A percentile compares a stretch with the other conserved stretches of the same genome.
Evolutionary conservation across 2,113 vertebrate genomes (phyloP).

Genomic region (Oxyura jamaicensis): DNA sequence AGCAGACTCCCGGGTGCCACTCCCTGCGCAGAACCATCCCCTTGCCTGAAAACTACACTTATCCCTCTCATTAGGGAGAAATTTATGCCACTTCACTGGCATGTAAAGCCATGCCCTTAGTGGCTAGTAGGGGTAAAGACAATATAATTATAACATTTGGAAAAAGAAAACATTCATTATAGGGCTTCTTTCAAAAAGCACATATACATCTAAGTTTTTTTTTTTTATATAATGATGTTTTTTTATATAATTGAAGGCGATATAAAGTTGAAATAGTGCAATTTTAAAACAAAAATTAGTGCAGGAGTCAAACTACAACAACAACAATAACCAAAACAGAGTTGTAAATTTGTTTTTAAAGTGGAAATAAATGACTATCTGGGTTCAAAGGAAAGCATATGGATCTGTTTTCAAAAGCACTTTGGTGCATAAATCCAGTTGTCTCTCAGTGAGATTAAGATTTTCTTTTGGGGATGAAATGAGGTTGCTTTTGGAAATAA

Average conservation of each 20-base stretch:
- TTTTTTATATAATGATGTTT: not conserved
- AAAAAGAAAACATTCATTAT: constrained; percentile 28
- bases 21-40: not conserved
- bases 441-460: not conserved
- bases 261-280: constrained; percentile 69
- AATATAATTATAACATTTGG: not conserved
- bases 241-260: constrained; percentile 40
- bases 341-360: not conserved
- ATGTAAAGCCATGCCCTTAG: not conserved
- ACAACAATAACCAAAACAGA: not conserved
- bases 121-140: not conserved
- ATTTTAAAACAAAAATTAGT: constrained; percentile 68
- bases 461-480: not conserved
- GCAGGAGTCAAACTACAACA: constrained; percentile 50
- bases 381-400: not conserved
- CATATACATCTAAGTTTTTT: constrained; percentile 23
- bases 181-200: constrained; percentile 41
- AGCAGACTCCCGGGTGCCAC: not conserved
- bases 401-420: not conserved
- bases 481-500: not conserved
- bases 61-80: not conserved
- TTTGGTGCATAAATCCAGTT: not conserved
- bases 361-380: not conserved
- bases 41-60: not conserved
- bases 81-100: not conserved